phyloP scores from a whole-genome alignment of 2,888 invertebrate genomes.

The Microctonus hyperodae region DNA sequence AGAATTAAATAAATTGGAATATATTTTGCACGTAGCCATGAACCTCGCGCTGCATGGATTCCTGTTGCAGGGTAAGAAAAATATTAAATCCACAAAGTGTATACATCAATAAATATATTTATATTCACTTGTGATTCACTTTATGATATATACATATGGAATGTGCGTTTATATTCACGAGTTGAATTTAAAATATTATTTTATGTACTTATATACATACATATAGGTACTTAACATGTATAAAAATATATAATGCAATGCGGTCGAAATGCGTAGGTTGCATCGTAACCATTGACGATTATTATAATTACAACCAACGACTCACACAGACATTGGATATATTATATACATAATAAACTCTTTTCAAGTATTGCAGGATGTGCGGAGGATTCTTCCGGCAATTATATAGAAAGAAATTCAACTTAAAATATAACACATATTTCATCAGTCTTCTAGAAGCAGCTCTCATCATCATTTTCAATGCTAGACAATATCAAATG shows the following conservation, averaged over 20 bases:
- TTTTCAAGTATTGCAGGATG: constrained; percentile 37
- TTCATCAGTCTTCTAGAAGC: constrained; percentile 12
- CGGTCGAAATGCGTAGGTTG: constrained; percentile 43
- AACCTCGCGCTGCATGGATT: constrained; percentile 63
- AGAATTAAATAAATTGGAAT: constrained; percentile 48
- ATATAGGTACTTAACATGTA: constrained; percentile 11
- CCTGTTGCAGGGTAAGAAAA: constrained; percentile 59
- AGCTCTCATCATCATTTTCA: constrained; percentile 1
- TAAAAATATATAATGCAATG: constrained; percentile 37
- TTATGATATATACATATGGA: background rate
- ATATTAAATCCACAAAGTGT: background rate
- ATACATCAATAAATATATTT: background rate
- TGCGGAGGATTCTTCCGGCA: constrained; percentile 45
- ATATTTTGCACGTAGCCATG: constrained; percentile 59
- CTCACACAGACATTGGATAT: constrained; percentile 5
- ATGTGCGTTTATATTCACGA: constrained; percentile 5
- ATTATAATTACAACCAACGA: constrained; percentile 37
- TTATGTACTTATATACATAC: constrained; percentile 16
- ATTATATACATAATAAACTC: constrained; percentile 28
- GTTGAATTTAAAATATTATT: constrained; percentile 22
- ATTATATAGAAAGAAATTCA: constrained; percentile 34
- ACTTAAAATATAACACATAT: background rate
- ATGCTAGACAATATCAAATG: background rate
- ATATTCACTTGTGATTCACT: background rate
- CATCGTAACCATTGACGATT: constrained; percentile 39